phyloP scores from a whole-genome alignment of 2,888 invertebrate genomes.

The Stomorhina lunata region DNA sequence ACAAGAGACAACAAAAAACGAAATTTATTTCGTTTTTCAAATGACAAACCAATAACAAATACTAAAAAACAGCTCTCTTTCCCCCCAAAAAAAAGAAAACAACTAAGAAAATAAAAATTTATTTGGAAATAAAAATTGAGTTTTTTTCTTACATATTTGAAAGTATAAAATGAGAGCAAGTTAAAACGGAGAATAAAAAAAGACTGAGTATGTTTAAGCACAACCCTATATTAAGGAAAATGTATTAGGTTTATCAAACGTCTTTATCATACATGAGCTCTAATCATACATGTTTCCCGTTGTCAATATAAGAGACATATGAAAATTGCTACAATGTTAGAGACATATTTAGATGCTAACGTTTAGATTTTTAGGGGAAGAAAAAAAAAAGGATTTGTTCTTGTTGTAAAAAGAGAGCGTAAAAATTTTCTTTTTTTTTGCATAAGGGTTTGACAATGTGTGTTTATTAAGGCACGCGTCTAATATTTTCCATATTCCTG shows the following conservation, averaged over 20 bases:
- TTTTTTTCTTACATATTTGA: not conserved
- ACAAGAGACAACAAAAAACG: conserved; percentile 35
- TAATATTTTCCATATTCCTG: not conserved
- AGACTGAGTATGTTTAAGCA: conserved; percentile 6
- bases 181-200: not conserved
- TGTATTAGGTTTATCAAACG: conserved; percentile 18
- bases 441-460: not conserved
- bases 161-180: not conserved
- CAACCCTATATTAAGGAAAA: conserved; percentile 7
- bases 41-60: conserved; percentile 56
- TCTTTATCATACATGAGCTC: conserved; percentile 37
- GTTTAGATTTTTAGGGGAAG: conserved; percentile 27
- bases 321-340: not conserved
- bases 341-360: not conserved
- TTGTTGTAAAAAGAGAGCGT: not conserved
- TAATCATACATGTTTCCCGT: conserved; percentile 51
- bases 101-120: conserved; percentile 3
- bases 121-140: conserved; percentile 41
- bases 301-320: conserved; percentile 31
- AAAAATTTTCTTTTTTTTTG: not conserved
- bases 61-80: conserved; percentile 11
- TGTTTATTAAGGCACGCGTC: conserved; percentile 36
- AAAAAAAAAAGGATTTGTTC: conserved; percentile 3
- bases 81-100: not conserved
- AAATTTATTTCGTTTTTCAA: conserved; percentile 19